Base-by-base conservation (phyloP, 2,888 invertebrate genomes). In the Ferdinandea cuprea region DNA sequence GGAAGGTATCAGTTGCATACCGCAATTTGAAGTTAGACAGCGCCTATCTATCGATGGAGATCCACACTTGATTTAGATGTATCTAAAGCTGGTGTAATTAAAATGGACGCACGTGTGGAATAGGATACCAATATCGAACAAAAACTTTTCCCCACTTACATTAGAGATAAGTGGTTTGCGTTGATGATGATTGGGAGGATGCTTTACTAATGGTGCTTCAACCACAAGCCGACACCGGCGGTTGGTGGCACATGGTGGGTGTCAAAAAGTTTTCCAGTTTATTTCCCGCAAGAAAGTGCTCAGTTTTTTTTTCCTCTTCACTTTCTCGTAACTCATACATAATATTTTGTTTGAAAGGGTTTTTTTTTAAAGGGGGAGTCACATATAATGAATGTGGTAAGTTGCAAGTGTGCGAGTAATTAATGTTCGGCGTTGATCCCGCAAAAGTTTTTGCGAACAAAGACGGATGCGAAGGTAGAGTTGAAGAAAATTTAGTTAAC, bases 211-310 rank as follows among this genome's bases (percentile, higher is more conserved):
- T 71, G 46, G 37, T 50, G 30, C 30, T 61, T 15, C 11, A 40
- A n/a, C 42, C 13, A 15, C 21, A 25, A 2, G 50, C 52, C 40
- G 48, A 50, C 21, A 35, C n/a, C 46, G 59, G 56, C 79, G 63
- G 56, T 63, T 40, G 69, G 69, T 69, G 65, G 65, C 69, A 76
- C n/a, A n/a, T n/a, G n/a, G 56, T 63, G 48, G 69, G 69, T 69
- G 65, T 69, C 69, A 76, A 76, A 69, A 66, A 81, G 65, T 81
- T 81, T 71, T 59, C 61, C 40, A 68, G 68, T 74, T 69, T 80
- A 73, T 63, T 63, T 54, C 46, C 32, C 37, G 9, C n/a, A 61
- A 61, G 78, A 79, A 80, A 44, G 65, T 69, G 68, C n/a, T n/a
- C n/a, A n/a, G 30, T 11, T 11, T 19, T 50, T 42, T 63, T 58